Percentiles rank a stretch among this genome's conserved stretches.
Conservation (phyloP, 2,113 vertebrate genomes). For the Talpa occidentalis region DNA sequence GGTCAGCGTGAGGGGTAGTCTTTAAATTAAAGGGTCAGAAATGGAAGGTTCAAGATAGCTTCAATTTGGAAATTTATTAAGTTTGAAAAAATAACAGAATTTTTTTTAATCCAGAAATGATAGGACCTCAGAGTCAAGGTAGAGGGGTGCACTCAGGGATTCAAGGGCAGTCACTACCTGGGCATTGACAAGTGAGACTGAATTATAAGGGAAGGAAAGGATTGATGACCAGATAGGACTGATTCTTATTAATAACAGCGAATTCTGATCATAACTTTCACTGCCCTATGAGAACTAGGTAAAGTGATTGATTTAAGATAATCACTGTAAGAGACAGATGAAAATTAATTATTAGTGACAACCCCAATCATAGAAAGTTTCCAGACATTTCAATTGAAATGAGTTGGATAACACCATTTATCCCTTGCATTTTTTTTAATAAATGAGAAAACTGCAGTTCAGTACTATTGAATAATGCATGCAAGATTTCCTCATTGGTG, state of each 20-base stretch:
- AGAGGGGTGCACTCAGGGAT: too few relatives aligned
- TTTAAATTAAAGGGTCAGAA: conserved; percentile 64
- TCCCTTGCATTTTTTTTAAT: background rate
- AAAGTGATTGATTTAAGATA: background rate
- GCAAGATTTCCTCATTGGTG: background rate
- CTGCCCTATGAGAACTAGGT: background rate
- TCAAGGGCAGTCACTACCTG: background rate
- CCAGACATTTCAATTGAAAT: background rate
- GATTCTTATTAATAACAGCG: background rate
- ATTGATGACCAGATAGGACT: background rate
- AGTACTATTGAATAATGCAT: background rate
- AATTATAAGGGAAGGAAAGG: background rate
- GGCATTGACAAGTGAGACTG: too few relatives aligned
- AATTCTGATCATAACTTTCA: background rate
- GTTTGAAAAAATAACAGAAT: background rate
- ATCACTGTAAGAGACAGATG: conserved; percentile 19
- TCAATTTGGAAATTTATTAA: conserved; percentile 47
- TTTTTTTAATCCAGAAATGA: background rate
- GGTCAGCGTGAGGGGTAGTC: background rate
- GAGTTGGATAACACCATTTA: background rate
- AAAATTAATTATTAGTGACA: background rate
- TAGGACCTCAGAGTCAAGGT: background rate
- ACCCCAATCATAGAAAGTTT: background rate
- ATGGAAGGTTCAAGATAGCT: background rate
- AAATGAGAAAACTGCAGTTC: background rate